Percentiles rank a stretch among this genome's conserved stretches.
Conservation (phyloP, 2,888 invertebrate species). For the Nasonovia ribisnigri region DNA sequence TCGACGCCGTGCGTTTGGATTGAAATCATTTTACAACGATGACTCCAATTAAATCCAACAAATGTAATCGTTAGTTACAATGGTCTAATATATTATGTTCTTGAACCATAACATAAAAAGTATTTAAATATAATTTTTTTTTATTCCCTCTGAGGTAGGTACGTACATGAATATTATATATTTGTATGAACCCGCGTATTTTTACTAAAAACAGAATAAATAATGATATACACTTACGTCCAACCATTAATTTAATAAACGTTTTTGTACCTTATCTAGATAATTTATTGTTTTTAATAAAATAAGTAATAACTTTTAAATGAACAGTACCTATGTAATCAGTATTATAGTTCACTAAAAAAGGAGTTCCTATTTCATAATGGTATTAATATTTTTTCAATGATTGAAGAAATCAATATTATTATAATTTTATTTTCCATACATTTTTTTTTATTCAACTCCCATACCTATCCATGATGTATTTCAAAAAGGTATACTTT, state of each 20-base stretch:
- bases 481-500: background rate
- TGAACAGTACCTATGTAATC: background rate
- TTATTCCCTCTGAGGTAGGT: too few species aligned
- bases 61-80: conserved; percentile 5
- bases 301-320: background rate
- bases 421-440: background rate
- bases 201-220: background rate
- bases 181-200: background rate
- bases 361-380: background rate
- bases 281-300: background rate
- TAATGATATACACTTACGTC: background rate
- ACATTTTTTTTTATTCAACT: background rate
- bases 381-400: background rate
- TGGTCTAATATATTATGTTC: background rate
- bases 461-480: background rate
- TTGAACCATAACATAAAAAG: background rate
- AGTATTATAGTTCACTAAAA: background rate
- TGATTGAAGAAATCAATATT: background rate
- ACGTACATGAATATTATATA: too few species aligned
- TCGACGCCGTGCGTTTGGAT: conserved; percentile 14
- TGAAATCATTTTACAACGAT: conserved; percentile 44
- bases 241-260: too few species aligned
- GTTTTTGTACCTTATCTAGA: too few species aligned
- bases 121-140: too few species aligned
- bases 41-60: conserved; percentile 39